These are phyloP conservation scores for Tragelaphus strepsiceros DNA, from an alignment of 2,113 vertebrate species.

Conservation along the genomic window DNA sequence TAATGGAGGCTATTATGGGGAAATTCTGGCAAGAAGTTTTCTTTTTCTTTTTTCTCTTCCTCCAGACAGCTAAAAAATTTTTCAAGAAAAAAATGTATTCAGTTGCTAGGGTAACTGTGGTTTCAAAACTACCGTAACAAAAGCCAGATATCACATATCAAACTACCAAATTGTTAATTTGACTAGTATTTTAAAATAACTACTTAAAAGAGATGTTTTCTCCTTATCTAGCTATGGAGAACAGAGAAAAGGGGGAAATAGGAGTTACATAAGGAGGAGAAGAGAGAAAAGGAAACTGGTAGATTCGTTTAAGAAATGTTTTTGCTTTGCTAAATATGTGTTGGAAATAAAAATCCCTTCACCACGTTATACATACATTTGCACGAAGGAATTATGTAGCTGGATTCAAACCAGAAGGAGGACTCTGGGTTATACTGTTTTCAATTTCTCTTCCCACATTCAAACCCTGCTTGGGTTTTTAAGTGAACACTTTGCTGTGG, in stretches of 20 bases:
- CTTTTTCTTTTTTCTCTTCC: constrained; percentile 41
- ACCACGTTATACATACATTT: constrained; percentile 16
- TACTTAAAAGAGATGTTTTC: constrained; percentile 68
- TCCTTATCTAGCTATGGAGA: constrained; percentile 34
- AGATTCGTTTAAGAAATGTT: constrained; percentile 26
- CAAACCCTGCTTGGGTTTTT: constrained; percentile 19
- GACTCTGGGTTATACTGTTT: constrained; percentile 29
- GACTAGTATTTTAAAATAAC: constrained; percentile 74
- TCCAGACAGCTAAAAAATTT: constrained; percentile 69
- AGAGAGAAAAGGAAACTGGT: constrained; percentile 7
- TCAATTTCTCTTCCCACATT: constrained; percentile 43
- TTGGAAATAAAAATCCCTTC: constrained; percentile 41
- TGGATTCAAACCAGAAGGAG: constrained; percentile 53
- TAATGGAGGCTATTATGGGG: constrained; percentile 82
- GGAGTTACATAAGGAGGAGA: background rate
- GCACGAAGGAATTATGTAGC: constrained; percentile 25
- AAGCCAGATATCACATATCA: constrained; percentile 75
- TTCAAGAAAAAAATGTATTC: constrained; percentile 75
- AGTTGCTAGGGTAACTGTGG: constrained; percentile 83
- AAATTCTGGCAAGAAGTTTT: constrained; percentile 80
- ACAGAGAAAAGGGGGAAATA: background rate
- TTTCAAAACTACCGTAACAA: constrained; percentile 81
- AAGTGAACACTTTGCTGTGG: constrained; percentile 23
- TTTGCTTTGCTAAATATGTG: constrained; percentile 52
- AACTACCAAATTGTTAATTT: constrained; percentile 78